A percentile compares a stretch with the other conserved stretches of the same genome.
Evolutionary conservation across 2,113 vertebrate species (phyloP).

Genomic region (Psettodes erumei): DNA sequence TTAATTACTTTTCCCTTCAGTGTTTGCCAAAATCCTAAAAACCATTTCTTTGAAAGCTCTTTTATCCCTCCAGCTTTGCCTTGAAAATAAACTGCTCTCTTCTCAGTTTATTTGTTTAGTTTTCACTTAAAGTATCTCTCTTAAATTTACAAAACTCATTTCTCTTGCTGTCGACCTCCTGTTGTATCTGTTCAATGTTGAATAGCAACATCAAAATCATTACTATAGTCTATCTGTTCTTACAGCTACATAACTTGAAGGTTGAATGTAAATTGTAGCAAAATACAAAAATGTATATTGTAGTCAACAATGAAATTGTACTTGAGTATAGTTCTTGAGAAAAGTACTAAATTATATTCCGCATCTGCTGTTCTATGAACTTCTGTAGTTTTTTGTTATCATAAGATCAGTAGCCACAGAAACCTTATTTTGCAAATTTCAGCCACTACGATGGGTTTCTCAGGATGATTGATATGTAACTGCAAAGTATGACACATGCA

Average conservation of each 20-base stretch:
- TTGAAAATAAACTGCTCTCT: slow-evolving; percentile 6
- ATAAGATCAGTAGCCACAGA: too few relatives aligned
- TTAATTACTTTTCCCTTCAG: not conserved
- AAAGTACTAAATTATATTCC: too few relatives aligned
- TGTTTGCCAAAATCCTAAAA: not conserved
- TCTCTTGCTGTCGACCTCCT: not conserved
- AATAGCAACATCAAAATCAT: not conserved
- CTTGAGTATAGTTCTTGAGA: too few relatives aligned
- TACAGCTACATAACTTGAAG: not conserved
- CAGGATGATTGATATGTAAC: too few relatives aligned
- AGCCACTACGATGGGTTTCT: too few relatives aligned
- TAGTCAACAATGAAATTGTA: too few relatives aligned
- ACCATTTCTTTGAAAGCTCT: slow-evolving; percentile 8
- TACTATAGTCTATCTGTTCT: not conserved
- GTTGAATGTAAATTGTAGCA: slow-evolving; percentile 50
- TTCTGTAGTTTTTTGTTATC: too few relatives aligned
- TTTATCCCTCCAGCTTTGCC: not conserved
- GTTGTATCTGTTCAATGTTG: not conserved
- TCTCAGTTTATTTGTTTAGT: not conserved
- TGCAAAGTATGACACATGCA: too few relatives aligned
- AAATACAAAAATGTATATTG: too few relatives aligned
- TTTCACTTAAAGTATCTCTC: not conserved
- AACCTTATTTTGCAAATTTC: too few relatives aligned
- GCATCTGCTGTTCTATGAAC: too few relatives aligned
- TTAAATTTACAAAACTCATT: not conserved